Base-by-base conservation (phyloP, 53 echinoderm and acorn worm genomes). In the Apostichopus leukothele region DNA sequence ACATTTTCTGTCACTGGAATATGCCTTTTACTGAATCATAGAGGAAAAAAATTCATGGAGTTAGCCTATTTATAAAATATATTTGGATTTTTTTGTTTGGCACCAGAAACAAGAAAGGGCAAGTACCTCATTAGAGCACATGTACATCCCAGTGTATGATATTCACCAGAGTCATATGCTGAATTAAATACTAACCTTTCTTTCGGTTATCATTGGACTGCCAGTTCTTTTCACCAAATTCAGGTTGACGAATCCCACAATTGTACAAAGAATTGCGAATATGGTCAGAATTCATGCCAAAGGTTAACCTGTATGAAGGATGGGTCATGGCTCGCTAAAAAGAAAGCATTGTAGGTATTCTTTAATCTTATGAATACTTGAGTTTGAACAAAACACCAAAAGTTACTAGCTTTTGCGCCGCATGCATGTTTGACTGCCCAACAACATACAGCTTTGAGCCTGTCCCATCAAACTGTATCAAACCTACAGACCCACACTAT, bases 201-300 rank as follows among this genome's bases (percentile, higher is more conserved):
- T 99, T 99, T 51, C 99, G 93, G 6, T 91, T 87, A 52, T 90
- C 91, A 11, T 84, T 89, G 5, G 90, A 85, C 75, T 89, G 92
- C 89, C 94, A 92, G 75, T 86, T 86, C 83, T 92, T 94, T 13
- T 93, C 92, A 0, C 93, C 92, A 52, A 92, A 93, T 73, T 94
- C 93, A 6, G 92, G 93, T 51, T 91, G 90, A 25, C 96, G 89
- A 67, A 93, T 92, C 6, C 95, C 99, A 87, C 99, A 99, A 91
- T 99, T 99, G 88, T 84, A 93, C 6, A 96, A 88, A 1, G 99
- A 94, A 71, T 95, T 96, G 19, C 99, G 88, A 1, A 99, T 94
- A 84, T 99, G 99, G 87, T 99, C 99, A 50, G 99, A 96, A 60
- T 95, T 99, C 94, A 94, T 99, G 18, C 99, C 99, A 78, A 91